phyloP scores from a whole-genome alignment of 2,888 invertebrate species.

The Pegoplata infirma region DNA sequence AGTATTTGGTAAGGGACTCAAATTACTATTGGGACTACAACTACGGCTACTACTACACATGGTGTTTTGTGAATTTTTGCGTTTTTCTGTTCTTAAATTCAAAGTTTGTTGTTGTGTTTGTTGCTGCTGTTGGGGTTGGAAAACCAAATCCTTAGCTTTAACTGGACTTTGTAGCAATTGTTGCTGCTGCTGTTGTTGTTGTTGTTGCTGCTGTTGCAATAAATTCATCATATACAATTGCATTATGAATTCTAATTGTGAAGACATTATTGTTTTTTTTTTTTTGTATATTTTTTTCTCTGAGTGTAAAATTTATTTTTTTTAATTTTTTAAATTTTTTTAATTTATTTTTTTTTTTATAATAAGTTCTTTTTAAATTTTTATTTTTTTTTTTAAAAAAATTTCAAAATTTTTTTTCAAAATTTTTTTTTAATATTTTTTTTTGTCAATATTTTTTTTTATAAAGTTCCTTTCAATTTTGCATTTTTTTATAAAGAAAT shows the following conservation, averaged over 20 bases:
- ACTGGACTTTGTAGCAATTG: slow-evolving; percentile 63
- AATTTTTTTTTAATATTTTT: slow-evolving; percentile 26
- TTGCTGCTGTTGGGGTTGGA: slow-evolving; percentile 54
- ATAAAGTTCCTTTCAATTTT: too few species aligned
- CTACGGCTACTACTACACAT: slow-evolving; percentile 78
- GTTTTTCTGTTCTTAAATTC: slow-evolving; percentile 71
- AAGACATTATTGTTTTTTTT: slow-evolving; percentile 73
- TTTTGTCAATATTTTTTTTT: too few species aligned
- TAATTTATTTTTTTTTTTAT: slow-evolving; percentile 24
- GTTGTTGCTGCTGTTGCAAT: slow-evolving; percentile 74
- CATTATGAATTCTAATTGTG: slow-evolving; percentile 76
- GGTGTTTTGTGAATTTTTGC: slow-evolving; percentile 72
- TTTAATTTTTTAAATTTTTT: slow-evolving; percentile 33
- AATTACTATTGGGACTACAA: slow-evolving; percentile 78
- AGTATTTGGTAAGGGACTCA: slow-evolving; percentile 66
- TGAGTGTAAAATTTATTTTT: slow-evolving; percentile 33
- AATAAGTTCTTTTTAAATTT: slow-evolving; percentile 20
- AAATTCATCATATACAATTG: slow-evolving; percentile 77
- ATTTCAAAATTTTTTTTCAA: slow-evolving; percentile 25
- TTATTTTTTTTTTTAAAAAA: slow-evolving; percentile 25
- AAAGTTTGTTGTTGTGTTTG: slow-evolving; percentile 46
- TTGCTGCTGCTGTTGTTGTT: slow-evolving; percentile 69
- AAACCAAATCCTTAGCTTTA: slow-evolving; percentile 57
- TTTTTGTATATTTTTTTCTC: slow-evolving; percentile 32
- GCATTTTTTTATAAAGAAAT: too few species aligned